phyloP scores from a whole-genome alignment of 2,888 invertebrate genomes.

The Monochamus alternatus region DNA sequence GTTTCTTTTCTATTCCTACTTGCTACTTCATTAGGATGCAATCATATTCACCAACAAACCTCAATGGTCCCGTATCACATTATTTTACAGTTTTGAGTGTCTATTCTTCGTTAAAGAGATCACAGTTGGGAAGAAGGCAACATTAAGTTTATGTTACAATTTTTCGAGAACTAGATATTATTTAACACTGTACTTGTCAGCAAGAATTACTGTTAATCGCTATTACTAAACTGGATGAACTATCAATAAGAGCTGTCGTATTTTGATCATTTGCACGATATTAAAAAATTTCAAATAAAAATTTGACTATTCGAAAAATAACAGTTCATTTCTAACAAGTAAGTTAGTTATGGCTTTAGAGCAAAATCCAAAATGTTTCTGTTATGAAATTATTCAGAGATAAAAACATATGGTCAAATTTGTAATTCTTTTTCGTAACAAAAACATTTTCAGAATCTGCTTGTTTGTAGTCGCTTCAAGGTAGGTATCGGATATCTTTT shows the following conservation, averaged over 20 bases:
- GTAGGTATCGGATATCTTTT: not conserved
- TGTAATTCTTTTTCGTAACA: not conserved
- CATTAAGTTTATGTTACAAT: conserved; percentile 58
- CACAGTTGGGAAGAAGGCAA: conserved; percentile 70
- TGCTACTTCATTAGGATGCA: conserved; percentile 36
- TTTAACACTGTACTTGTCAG: not conserved
- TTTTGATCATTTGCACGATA: too few relatives aligned
- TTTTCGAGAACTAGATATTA: conserved; percentile 13
- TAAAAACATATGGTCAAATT: too few relatives aligned
- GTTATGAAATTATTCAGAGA: too few relatives aligned
- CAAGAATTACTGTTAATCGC: not conserved
- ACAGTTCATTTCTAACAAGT: too few relatives aligned
- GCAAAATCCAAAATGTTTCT: too few relatives aligned
- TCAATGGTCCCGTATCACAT: conserved; percentile 67
- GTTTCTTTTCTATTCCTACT: conserved; percentile 10
- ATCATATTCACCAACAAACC: conserved; percentile 52
- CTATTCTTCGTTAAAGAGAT: conserved; percentile 64
- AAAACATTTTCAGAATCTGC: not conserved
- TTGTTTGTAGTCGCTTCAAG: not conserved
- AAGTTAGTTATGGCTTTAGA: too few relatives aligned
- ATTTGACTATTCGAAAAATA: too few relatives aligned
- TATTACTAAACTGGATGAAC: too few relatives aligned
- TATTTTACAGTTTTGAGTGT: conserved; percentile 58
- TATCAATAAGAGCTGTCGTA: too few relatives aligned
- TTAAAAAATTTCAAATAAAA: too few relatives aligned